Conservation (phyloP, 1,140 invertebrate species). For the Drosophila truncata region DNA sequence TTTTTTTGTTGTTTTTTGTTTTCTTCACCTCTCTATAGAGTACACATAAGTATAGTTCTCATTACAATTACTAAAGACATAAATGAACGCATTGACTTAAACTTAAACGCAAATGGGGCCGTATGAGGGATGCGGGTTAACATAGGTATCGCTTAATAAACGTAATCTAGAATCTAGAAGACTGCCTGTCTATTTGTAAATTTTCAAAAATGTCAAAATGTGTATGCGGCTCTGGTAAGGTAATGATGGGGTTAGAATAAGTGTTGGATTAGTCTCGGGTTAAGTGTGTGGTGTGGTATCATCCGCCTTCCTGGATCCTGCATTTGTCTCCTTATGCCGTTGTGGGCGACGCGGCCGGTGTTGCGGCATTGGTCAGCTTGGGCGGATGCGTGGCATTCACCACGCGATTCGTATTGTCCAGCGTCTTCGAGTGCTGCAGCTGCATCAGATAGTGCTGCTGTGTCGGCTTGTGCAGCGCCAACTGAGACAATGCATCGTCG, state of each 20-base stretch:
- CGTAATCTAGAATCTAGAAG: conserved; percentile 59
- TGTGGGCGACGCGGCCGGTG: conserved; percentile 76
- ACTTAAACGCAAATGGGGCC: conserved; percentile 59
- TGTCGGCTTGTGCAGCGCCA: conserved; percentile 95
- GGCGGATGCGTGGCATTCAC: conserved; percentile 77
- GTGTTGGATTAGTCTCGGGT: conserved; percentile 40
- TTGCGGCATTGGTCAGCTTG: conserved; percentile 67
- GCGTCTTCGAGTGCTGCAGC: conserved; percentile 87
- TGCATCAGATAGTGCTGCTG: conserved; percentile 94
- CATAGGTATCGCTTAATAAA: conserved; percentile 57
- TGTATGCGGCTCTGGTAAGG: conserved; percentile 29
- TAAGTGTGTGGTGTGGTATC: conserved; percentile 38
- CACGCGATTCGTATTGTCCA: conserved; percentile 77
- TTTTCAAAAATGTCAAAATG: conserved; percentile 75
- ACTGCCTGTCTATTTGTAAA: conserved; percentile 82
- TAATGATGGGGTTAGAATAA: conserved; percentile 23
- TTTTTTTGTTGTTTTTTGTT: conserved; percentile 36
- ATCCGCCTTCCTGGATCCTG: conserved; percentile 14
- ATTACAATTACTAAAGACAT: conserved; percentile 73
- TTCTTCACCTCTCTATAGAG: conserved; percentile 48
- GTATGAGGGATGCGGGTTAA: conserved; percentile 39
- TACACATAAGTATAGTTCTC: conserved; percentile 61
- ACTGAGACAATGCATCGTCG: conserved; percentile 93
- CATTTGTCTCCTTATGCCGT: conserved; percentile 69
- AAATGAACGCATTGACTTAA: conserved; percentile 72